phyloP scores from a whole-genome alignment of 2,888 invertebrate genomes.

The Villa cingulata region DNA sequence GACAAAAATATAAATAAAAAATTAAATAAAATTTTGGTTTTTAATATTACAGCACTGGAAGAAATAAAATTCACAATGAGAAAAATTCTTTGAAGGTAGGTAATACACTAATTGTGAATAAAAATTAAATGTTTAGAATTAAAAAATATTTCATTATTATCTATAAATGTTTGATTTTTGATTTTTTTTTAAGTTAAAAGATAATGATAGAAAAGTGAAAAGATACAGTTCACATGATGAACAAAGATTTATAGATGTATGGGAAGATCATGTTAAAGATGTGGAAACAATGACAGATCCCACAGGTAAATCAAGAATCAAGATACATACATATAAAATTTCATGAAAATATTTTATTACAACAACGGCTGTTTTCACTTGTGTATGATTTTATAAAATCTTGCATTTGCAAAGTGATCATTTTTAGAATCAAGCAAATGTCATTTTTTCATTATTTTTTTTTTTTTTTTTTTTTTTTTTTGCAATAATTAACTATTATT shows the following conservation, averaged over 20 bases:
- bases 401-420: no score
- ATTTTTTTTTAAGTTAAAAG: conserved; percentile 14
- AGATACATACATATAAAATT: background rate
- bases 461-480: no score
- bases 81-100: conserved; percentile 19
- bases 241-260: conserved; percentile 23
- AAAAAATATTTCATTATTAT: no score
- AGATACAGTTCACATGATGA: conserved; percentile 30
- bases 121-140: background rate
- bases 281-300: conserved; percentile 28
- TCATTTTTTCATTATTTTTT: no score
- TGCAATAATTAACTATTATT: no score
- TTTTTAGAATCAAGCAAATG: no score
- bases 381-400: no score
- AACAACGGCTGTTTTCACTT: no score
- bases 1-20: no score
- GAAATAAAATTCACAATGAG: conserved; percentile 19
- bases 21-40: no score
- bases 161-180: background rate
- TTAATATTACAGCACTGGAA: background rate
- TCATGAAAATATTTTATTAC: background rate
- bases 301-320: conserved; percentile 17
- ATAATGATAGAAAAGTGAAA: conserved; percentile 22
- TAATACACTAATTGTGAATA: background rate
- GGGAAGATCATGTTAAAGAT: conserved; percentile 21